Evolutionary conservation across 2,113 vertebrate genomes (phyloP).

Genomic region (Pycnonotus jocosus): DNA sequence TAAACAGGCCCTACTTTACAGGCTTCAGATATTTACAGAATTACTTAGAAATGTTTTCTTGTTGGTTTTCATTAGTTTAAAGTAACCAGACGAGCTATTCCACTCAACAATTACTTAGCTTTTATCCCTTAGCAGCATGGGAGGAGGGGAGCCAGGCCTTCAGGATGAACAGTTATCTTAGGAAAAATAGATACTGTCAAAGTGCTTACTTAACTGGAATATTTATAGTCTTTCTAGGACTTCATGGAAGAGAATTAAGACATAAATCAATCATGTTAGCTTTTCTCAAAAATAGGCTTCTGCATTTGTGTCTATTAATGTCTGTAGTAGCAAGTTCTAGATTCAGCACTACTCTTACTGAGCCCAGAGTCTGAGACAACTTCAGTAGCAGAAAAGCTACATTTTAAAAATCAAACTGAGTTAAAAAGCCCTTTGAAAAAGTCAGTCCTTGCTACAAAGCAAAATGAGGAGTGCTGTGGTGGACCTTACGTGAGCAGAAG

Average conservation of each 20-base stretch:
- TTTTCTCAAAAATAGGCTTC: background rate
- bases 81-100: background rate
- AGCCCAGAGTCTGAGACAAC: background rate
- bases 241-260: background rate
- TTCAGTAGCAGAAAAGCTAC: background rate
- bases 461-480: background rate
- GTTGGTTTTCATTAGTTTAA: background rate
- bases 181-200: background rate
- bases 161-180: background rate
- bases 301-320: background rate
- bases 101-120: background rate
- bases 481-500: background rate
- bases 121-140: background rate
- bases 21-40: background rate
- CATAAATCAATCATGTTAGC: background rate
- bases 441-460: background rate
- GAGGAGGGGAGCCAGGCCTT: background rate
- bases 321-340: background rate
- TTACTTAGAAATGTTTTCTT: background rate
- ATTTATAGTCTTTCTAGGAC: background rate
- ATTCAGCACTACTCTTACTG: background rate
- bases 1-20: background rate
- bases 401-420: background rate
- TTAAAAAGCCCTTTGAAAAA: background rate
- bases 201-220: background rate